Evolutionary conservation across 1,140 invertebrate species (phyloP), one percentile per base, ranked within the genome.

Genomic region (Carposina sasakii): DNA sequence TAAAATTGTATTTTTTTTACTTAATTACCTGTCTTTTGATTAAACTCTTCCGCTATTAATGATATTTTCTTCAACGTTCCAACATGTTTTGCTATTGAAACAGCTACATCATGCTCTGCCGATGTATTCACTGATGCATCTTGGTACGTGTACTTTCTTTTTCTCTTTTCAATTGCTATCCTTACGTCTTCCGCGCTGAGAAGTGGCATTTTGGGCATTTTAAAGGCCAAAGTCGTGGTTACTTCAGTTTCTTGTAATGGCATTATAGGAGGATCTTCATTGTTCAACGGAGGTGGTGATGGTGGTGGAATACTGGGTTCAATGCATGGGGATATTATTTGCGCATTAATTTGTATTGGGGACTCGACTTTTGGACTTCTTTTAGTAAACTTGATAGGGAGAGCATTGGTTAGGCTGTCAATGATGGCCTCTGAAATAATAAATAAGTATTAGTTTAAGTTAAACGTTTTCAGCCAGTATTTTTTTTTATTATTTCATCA

Each of bases 11-110:
- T n/a, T n/a, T n/a, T n/a, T n/a, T n/a, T n/a, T n/a, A n/a, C n/a
- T n/a, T n/a, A n/a, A n/a, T 42, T 60, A 77, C 79, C 79, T 36
- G 76, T 83, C 61, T 79, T 83, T 28, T 77, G 64, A 48, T 81
- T 83, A 40, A 83, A 83, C 39, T 83, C 76, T 44, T 83, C 76
- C 19, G 79, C 76, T 28, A 83, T 83, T 15, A 83, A 52, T 10
- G 76, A 81, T 60, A 83, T 79, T 46, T 71, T 81, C 31, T 58
- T 66, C 23, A 83, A 54, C 1, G 79, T 83, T 6, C 53, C 53
- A 6, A 83, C 79, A 44, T 81, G 67, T 52, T 70, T 78, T 3
- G 74, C 57, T 40, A 83, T 52, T 55, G 76, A 71, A 31, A 56
- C 52, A 2, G 76, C 79, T 6, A 81, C 61, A 41, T 81, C 76